Conservation (phyloP, 2,113 vertebrate genomes). For the Progne subis region DNA sequence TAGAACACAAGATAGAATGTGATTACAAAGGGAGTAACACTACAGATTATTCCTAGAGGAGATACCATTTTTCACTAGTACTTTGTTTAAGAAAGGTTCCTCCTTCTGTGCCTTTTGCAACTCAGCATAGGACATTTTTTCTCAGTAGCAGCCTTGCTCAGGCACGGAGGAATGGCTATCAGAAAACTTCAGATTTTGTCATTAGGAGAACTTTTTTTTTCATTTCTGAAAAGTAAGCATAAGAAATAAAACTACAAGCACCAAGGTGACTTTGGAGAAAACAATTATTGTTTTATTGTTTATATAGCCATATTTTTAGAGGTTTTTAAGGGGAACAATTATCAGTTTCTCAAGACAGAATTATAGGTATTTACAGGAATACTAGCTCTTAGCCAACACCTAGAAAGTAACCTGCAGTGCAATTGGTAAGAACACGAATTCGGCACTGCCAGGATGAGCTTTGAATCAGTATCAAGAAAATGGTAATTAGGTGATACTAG, state of each 20-base stretch:
- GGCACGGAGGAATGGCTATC: neutral
- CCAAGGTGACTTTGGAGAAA: neutral
- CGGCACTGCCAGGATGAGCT: neutral
- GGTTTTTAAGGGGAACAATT: neutral
- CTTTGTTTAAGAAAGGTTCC: neutral
- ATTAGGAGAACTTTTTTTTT: neutral
- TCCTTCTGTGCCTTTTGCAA: neutral
- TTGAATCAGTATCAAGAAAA: neutral
- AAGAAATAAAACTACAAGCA: neutral
- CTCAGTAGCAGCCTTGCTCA: neutral
- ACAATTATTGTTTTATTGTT: neutral
- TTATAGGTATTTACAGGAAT: neutral
- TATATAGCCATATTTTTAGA: neutral
- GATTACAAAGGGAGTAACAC: neutral
- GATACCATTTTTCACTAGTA: neutral
- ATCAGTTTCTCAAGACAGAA: neutral
- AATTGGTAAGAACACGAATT: neutral
- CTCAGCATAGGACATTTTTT: neutral
- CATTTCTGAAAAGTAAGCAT: neutral
- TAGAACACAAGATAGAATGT: neutral
- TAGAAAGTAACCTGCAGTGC: neutral
- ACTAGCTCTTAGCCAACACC: neutral
- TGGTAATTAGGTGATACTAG: neutral
- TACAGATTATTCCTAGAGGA: neutral
- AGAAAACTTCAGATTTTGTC: neutral